Evolutionary conservation across 2,113 vertebrate species (phyloP), one percentile per base, ranked within the genome.

Genomic region (Lagenorhynchus albirostris): DNA sequence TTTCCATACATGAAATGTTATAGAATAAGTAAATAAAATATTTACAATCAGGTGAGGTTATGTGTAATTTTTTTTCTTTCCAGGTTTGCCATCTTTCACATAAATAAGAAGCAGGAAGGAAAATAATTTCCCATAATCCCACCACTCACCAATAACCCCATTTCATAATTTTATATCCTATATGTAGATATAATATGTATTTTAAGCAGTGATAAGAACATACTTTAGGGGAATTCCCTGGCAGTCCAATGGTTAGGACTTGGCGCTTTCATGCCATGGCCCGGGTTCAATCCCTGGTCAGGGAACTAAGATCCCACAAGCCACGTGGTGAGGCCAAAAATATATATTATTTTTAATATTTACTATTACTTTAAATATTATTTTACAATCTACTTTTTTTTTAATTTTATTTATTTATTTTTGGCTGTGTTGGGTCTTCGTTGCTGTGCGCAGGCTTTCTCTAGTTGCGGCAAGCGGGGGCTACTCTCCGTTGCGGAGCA

Each of bases 1-100:
- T 83, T 74, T 94, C 77, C 44, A 85, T 65, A 60, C 50, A 47
- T 36, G 44, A 95, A 70, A 97, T 92, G 29, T 89, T 80, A 41
- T 13, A 96, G 47, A 74, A 67, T n/a, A 80, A 88, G 47, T 85
- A 93, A 85, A 41, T 62, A 50, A 33, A 93, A 68, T 25, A 70
- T 26, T 93, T 74, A 88, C 7, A 74, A 67, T 65, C 44, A 79
- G 67, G 53, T 94, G 63, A 94, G 62, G 50, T 71, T 62, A 21
- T 38, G 26, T 21, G 5, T 47, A 68, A 65, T 70, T 82, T 77
- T 94, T 92, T 74, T 95, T 68, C 79, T 90, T 55, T 89, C 73
- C 94, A 95, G 5, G 3, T 67, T 73, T 85, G 20, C 77, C 36
- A n/a, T 81, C 80, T 89, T 82, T 93, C 47, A 44, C 8, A 73